phyloP scores from a whole-genome alignment of 37 sponge, comb jelly and placozoan genomes.

The Tethya wilhelma region DNA sequence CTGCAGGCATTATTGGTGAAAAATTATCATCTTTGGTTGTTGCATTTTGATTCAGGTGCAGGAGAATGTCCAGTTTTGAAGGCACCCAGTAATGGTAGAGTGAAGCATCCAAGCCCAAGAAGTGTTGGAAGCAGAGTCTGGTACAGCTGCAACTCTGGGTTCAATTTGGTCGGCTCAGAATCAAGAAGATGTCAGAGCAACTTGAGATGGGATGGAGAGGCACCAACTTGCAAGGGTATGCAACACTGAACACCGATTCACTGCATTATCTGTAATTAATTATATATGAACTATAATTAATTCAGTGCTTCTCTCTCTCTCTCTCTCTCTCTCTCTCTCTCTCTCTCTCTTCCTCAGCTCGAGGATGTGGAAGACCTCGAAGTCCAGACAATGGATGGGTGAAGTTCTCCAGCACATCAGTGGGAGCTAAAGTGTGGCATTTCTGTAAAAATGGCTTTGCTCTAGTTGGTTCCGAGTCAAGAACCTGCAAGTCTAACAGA shows the following conservation, averaged over 20 bases:
- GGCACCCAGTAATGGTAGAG: constrained; percentile 21
- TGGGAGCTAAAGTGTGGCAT: constrained; percentile 39
- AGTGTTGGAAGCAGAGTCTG: constrained; percentile 22
- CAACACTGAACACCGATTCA: not conserved
- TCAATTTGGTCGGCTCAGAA: constrained; percentile 4
- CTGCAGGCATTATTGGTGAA: not conserved
- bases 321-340: constrained; percentile 21
- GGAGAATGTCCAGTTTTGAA: constrained; percentile 8
- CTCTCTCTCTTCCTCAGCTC: constrained; percentile 5
- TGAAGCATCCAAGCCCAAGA: not conserved
- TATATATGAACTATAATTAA: not conserved
- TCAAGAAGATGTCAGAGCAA: constrained; percentile 35
- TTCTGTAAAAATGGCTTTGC: constrained; percentile 31
- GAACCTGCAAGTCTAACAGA: constrained; percentile 14
- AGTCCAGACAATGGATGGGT: constrained; percentile 34
- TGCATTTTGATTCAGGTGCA: not conserved
- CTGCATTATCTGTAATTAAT: not conserved
- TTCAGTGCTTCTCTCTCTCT: constrained; percentile 13
- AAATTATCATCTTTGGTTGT: not conserved
- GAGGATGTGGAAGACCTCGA: too few relatives aligned
- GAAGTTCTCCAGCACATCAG: constrained; percentile 1
- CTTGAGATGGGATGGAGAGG: constrained; percentile 27
- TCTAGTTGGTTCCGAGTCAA: constrained; percentile 29
- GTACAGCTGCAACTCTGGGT: constrained; percentile 52
- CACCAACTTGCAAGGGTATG: constrained; percentile 37